Evolutionary conservation across 2,797 vertebrate species (phyloP), one percentile per base, ranked within the genome.

Genomic region (Hydrolagus colliei): DNA sequence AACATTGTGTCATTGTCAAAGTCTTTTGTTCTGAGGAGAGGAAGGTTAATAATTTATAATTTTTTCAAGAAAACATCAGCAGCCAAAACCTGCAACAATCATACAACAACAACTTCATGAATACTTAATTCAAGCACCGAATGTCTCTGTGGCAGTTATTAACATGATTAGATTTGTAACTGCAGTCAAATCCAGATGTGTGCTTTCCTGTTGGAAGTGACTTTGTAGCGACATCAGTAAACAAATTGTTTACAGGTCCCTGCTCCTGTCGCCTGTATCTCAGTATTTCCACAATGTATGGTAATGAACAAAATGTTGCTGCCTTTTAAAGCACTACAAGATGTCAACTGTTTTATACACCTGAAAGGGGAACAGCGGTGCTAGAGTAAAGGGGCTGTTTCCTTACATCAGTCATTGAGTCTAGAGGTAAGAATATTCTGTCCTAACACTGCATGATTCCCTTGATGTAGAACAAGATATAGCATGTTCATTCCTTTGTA

Each of bases 81-180:
- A 18, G 79, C 18, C 41, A 71, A 84, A 84, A 61, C 79, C 1
- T 20, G 65, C 27, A 68, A n/a, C 14, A 35, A 35, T n/a, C 27
- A 52, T 9, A 1, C 18, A 84, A 20, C 79, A 84, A 41, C 18
- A 84, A 71, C 65, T 84, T 71, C 79, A 84, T 84, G 41, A 84
- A 71, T 84, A 68, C 79, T 84, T 84, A 84, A 41, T 35, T 84
- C 14, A 16, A 68, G 63, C 18, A 65, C 32, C 32, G n/a, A 84
- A 16, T 68, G 18, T 52, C 9, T 84, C 63, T 22, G 32, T 4
- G 27, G 79, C n/a, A 16, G 79, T 71, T 22, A 41, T 84, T 84
- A 71, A 71, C 16, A 52, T 84, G 79, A 84, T 84, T 84, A 71
- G 32, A 52, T 84, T 84, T 71, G 52, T 84, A 84, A 84, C 16